These are phyloP conservation scores for Pardalotus punctatus DNA, from an alignment of 2,113 vertebrate species.

Conservation along the genomic window DNA sequence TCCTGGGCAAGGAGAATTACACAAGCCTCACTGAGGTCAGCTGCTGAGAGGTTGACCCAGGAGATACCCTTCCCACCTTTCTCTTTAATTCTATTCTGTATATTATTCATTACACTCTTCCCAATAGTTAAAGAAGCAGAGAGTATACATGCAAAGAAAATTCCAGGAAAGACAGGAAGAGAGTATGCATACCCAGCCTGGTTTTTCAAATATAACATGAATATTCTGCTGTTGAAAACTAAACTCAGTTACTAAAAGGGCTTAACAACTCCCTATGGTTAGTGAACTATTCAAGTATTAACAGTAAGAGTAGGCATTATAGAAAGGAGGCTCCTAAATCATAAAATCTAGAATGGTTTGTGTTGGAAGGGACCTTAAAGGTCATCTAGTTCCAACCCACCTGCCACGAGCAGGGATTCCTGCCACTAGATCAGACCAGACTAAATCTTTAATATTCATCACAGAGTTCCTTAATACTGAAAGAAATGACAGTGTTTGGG, in stretches of 20 bases:
- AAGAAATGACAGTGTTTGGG: background rate
- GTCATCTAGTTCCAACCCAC: background rate
- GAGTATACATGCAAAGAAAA: fast-evolving
- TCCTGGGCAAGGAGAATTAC: background rate
- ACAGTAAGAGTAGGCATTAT: background rate
- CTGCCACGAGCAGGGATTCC: background rate
- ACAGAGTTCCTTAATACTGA: background rate
- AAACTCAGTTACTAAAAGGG: background rate
- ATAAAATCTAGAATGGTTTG: background rate
- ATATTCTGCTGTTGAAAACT: background rate
- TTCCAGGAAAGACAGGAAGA: background rate
- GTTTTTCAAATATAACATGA: background rate
- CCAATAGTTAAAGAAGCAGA: background rate
- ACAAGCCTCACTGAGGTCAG: background rate
- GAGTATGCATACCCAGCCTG: background rate
- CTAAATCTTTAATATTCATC: background rate
- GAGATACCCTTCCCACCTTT: background rate
- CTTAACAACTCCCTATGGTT: background rate
- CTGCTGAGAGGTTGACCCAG: background rate
- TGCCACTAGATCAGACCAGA: background rate
- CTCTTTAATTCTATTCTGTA: background rate
- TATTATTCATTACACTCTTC: too few relatives aligned
- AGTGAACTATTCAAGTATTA: background rate
- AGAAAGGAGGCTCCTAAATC: background rate
- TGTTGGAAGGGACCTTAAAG: background rate